These are phyloP conservation scores for Amiota minor DNA, from an alignment of 2,888 invertebrate species.

Conservation along the genomic window DNA sequence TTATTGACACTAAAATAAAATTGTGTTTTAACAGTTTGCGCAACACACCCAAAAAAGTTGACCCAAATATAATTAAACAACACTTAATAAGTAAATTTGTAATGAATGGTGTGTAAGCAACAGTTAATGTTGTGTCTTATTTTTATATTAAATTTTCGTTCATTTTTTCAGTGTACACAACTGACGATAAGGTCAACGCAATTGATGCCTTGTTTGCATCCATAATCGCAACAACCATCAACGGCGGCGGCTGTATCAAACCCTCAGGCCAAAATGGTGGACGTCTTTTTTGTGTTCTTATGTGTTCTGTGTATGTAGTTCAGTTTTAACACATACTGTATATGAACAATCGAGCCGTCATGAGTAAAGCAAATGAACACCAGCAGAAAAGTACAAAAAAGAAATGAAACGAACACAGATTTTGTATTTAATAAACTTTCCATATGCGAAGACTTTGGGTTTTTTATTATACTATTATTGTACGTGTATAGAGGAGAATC, in stretches of 20 bases:
- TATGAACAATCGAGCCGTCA: conserved; percentile 50
- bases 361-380: background rate
- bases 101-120: background rate
- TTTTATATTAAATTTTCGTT: conserved; percentile 38
- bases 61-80: background rate
- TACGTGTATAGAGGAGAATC: background rate
- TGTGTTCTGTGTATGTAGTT: no score
- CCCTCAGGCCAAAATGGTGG: conserved; percentile 62
- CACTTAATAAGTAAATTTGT: no score
- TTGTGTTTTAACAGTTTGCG: no score
- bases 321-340: conserved; percentile 39
- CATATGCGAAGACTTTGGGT: conserved; percentile 52
- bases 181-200: conserved; percentile 29
- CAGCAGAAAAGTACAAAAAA: conserved; percentile 15
- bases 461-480: conserved; percentile 11
- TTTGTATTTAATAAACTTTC: conserved; percentile 65
- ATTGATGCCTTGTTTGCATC: conserved; percentile 28
- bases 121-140: no score
- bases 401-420: conserved; percentile 50
- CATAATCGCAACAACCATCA: conserved; percentile 27
- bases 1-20: no score
- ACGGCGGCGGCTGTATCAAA: conserved; percentile 24
- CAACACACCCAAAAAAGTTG: no score
- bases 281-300: conserved; percentile 55
- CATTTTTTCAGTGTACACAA: conserved; percentile 25